Evolutionary conservation across 1,140 invertebrate genomes (phyloP), one percentile per base, ranked within the genome.

Genomic region (Pogonomyrmex barbatus): DNA sequence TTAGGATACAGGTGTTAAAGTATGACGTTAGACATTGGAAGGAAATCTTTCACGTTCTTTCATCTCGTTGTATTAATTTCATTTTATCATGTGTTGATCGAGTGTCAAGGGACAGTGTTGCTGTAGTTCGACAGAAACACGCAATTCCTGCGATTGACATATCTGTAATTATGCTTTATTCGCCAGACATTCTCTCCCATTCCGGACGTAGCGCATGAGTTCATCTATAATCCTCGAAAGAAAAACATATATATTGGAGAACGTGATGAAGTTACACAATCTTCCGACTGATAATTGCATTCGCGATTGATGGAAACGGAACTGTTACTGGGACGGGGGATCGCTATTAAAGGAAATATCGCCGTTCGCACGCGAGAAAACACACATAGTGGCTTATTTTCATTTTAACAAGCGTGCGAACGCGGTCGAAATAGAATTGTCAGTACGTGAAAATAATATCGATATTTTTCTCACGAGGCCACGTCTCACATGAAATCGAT

Each of bases 91-190:
- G 39, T 9, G 4, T 78, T 76, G 9, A 30, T 42, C 24, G 5
- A 30, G 62, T 45, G 5, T 36, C 17, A 79, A 71, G 45, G 24
- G 52, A 60, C 79, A 50, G 70, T 78, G 24, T 82, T 84, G 60
- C 71, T 71, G 45, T 73, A 42, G n/a, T 54, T 70, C 24, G 67
- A 67, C 60, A 42, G 76, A 88, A 47, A 54, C 60, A 33, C 14
- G 36, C 8, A 47, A 24, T 47, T 82, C 81, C 86, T 71, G 10
- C n/a, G 12, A 56, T 56, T 33, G 33, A 8, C 17, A 1, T 50
- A 45, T 78, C 45, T n/a, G n/a, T 85, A 79, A 77, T 81, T 78
- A 60, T 6, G n/a, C 36, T 67, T 82, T 24, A 52, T 30, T 12
- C 45, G 65, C 24, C 24, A 33, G 58, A 63, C 73, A 78, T 78